These are phyloP conservation scores for Pentamera pediparva DNA, from an alignment of 53 echinoderm and acorn worm genomes.

Conservation along the genomic window DNA sequence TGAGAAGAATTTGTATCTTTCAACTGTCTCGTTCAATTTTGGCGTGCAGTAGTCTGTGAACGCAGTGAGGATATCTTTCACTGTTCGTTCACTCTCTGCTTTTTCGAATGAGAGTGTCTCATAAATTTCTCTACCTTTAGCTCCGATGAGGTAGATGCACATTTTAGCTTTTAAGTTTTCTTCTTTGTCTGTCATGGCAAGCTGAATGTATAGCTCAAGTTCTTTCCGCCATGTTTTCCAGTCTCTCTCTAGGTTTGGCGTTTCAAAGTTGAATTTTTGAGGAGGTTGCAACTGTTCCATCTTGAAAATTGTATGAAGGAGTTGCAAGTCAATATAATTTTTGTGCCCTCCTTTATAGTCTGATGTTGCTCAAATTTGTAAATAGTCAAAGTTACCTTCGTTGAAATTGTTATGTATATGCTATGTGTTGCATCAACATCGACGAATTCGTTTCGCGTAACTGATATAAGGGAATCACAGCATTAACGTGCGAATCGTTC, in stretches of 20 bases:
- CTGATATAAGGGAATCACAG: no score
- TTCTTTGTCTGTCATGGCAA: slow-evolving; percentile 2
- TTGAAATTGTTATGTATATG: no score
- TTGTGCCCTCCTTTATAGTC: no score
- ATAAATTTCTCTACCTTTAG: slow-evolving; percentile 26
- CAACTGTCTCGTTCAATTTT: slow-evolving; percentile 34
- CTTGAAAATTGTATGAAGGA: no score
- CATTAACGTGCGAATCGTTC: no score
- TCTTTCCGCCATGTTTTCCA: slow-evolving; percentile 38
- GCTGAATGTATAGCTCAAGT: slow-evolving; percentile 13
- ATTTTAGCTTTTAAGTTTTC: slow-evolving; percentile 24
- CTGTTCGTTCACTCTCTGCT: background rate
- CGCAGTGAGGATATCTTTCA: slow-evolving; percentile 20
- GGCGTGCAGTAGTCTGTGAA: slow-evolving; percentile 39
- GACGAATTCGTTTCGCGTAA: no score
- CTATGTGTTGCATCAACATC: no score
- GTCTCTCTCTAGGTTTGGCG: background rate
- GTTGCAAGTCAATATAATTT: no score
- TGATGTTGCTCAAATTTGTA: no score
- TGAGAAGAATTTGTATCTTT: slow-evolving; percentile 47
- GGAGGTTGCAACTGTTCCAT: background rate
- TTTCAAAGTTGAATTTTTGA: background rate
- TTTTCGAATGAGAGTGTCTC: slow-evolving; percentile 12
- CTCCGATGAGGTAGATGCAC: slow-evolving; percentile 28
- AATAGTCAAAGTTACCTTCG: no score